Percentiles rank a stretch among this genome's conserved stretches.
Evolutionary conservation across 2,113 vertebrate species (phyloP).

Genomic region (Lepus americanus): DNA sequence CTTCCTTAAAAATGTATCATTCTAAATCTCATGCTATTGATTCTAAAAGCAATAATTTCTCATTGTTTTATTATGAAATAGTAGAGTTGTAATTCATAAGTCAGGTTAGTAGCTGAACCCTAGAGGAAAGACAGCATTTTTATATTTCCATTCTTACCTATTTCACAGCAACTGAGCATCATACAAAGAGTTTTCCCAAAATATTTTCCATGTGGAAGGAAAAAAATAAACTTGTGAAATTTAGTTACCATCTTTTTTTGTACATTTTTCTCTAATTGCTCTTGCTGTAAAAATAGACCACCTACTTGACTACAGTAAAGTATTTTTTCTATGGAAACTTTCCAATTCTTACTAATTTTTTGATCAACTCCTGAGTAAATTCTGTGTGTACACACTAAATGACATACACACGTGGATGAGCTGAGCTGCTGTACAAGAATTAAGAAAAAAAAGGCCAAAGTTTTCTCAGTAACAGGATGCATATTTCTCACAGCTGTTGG

Average conservation of each 20-base stretch:
- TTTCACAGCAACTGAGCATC: neutral
- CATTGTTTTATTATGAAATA: constrained; percentile 56
- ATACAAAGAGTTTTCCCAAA: neutral
- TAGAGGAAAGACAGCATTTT: constrained; percentile 10
- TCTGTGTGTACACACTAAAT: neutral
- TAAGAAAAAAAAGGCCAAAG: no score
- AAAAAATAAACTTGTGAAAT: neutral
- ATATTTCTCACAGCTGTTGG: neutral
- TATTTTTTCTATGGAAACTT: neutral
- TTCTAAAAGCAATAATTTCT: constrained; percentile 53
- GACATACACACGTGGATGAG: neutral
- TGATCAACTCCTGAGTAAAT: neutral
- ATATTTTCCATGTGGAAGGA: neutral
- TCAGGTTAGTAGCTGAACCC: constrained; percentile 19
- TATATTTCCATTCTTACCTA: constrained; percentile 39
- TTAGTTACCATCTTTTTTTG: neutral
- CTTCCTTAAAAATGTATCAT: constrained; percentile 68
- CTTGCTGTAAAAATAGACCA: neutral
- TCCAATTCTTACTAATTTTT: neutral
- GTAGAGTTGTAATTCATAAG: neutral
- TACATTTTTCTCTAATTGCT: neutral
- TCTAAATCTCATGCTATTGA: constrained; percentile 41
- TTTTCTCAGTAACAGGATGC: neutral
- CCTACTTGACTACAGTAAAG: neutral
- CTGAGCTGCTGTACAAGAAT: neutral